A percentile compares a stretch with the other conserved stretches of the same genome.
Evolutionary conservation across 2,888 invertebrate genomes (phyloP).

Genomic region (Hydriomena furcata): DNA sequence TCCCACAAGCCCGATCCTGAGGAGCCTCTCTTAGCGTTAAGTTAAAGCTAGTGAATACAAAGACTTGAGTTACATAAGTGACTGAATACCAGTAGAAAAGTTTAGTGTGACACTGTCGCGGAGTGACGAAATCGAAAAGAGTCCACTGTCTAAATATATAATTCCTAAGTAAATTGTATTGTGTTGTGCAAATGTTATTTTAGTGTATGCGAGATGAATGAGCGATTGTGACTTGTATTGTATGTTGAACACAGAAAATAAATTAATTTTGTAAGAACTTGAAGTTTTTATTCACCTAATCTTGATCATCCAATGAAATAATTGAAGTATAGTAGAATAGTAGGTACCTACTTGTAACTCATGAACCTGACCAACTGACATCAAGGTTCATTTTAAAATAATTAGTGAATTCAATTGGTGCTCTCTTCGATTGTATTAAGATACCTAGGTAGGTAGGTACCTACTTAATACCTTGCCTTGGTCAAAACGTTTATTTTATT

Average conservation of each 20-base stretch:
- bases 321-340: not conserved
- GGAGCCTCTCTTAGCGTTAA: slow-evolving; percentile 87
- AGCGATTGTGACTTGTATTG: slow-evolving; percentile 51
- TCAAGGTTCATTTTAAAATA: no score
- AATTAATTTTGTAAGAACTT: slow-evolving; percentile 66
- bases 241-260: slow-evolving; percentile 55
- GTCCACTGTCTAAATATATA: slow-evolving; percentile 66
- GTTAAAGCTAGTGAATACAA: slow-evolving; percentile 80
- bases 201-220: slow-evolving; percentile 49
- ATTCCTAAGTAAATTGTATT: slow-evolving; percentile 46
- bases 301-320: not conserved
- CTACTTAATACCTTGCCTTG: no score
- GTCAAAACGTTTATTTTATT: no score
- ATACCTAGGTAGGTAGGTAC: no score
- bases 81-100: slow-evolving; percentile 56
- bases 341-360: not conserved
- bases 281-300: no score
- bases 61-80: slow-evolving; percentile 76
- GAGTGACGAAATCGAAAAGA: slow-evolving; percentile 55
- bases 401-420: no score
- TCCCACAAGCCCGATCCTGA: slow-evolving; percentile 78
- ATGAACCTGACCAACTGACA: no score
- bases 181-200: slow-evolving; percentile 49
- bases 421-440: no score
- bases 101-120: slow-evolving; percentile 49